These are phyloP conservation scores for Diogma glabrata DNA, from an alignment of 2,888 invertebrate species.

Conservation along the genomic window DNA sequence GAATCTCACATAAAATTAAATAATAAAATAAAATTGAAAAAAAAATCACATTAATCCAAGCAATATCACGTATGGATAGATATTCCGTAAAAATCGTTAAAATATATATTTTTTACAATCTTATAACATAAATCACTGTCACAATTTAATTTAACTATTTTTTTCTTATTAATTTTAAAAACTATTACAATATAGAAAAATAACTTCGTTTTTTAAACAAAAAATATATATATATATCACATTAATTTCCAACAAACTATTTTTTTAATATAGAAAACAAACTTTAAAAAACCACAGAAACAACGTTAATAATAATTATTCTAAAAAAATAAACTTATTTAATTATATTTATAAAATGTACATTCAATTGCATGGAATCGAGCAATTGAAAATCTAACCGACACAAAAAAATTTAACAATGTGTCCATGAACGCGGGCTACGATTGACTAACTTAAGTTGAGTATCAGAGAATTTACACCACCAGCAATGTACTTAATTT, in stretches of 20 bases:
- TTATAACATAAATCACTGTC: conserved; percentile 5
- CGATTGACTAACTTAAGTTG: conserved; percentile 34
- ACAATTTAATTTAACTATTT: conserved; percentile 5
- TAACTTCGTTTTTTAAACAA: not conserved
- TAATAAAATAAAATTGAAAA: too few species aligned
- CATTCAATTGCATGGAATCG: conserved; percentile 7
- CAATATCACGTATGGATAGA: too few species aligned
- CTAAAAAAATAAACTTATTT: not conserved
- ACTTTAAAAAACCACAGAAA: conserved; percentile 1
- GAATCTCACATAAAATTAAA: too few species aligned
- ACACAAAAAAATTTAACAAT: conserved; percentile 30
- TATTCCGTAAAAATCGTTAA: too few species aligned
- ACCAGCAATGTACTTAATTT: conserved; percentile 18
- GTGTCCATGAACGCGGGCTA: conserved; percentile 36
- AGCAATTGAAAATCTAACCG: conserved; percentile 1
- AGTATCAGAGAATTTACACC: conserved; percentile 16
- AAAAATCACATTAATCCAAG: too few species aligned
- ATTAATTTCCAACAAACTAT: conserved; percentile 5
- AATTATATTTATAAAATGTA: not conserved
- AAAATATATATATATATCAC: conserved; percentile 4
- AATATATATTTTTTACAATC: too few species aligned
- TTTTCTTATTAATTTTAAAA: too few species aligned
- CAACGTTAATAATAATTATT: conserved; percentile 2
- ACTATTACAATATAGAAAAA: too few species aligned
- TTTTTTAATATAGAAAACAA: not conserved